Base-by-base conservation (phyloP, 2,113 vertebrate genomes). In the Drymodes brunneopygia region DNA sequence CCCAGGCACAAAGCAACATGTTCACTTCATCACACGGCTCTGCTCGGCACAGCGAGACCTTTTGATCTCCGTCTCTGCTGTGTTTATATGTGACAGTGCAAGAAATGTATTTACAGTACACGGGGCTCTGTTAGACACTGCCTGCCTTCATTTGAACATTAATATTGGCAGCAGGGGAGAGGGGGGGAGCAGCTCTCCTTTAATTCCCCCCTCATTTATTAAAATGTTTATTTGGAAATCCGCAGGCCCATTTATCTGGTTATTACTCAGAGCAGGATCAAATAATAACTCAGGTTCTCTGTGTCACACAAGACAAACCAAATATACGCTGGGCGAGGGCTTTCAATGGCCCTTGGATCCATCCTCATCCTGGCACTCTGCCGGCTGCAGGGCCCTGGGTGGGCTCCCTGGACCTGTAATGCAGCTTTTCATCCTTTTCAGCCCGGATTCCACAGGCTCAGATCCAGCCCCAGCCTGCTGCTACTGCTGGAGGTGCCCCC, bases 141-240 rank as follows among this genome's bases (percentile, higher is more conserved):
- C 96, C 93, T 65, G 95, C 83, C 86, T 92, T 89, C 80, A 54
- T 58, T 79, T n/a, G 54, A 91, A 91, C 96, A 92, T 97, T 97
- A 95, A 95, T 89, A 90, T 36, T 35, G 83, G 91, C 81, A 77
- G 81, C 72, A 62, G 93, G 65, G 73, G 40, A 48, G 38, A 20
- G 45, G 50, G 12, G 25, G 83, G 50, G 64, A 74, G 93, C 92
- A 88, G 94, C 70, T 60, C 95, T 73, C 94, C 95, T 94, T 94
- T 94, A 95, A 96, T 96, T 89, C 95, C 91, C 95, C 97, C 97
- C 81, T 97, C 97, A 96, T 97, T 97, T 98, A 97, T 61, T 83
- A 87, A 97, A 95, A 61, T 98, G 98, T 98, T 98, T 98, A 98
- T 98, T 98, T 98, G 97, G 95, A 97, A 97, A 97, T 54, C 96